These are phyloP conservation scores for Scaptomyza caliginosa DNA, from an alignment of 2,888 invertebrate genomes.

Conservation along the genomic window DNA sequence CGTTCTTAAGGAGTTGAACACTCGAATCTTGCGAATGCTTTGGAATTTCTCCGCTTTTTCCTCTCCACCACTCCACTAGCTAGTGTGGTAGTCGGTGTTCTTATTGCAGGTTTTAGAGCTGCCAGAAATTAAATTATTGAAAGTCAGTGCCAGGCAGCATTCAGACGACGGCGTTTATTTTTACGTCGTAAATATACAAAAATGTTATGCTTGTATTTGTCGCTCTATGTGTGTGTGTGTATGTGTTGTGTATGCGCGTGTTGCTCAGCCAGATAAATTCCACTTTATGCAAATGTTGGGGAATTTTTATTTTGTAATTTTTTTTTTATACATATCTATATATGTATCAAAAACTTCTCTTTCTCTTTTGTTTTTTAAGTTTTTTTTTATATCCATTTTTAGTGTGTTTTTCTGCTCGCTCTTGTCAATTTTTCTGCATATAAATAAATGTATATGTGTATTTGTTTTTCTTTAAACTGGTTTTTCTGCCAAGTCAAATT, in stretches of 20 bases:
- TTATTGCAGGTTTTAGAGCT: slow-evolving; percentile 37
- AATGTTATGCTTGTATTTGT: slow-evolving; percentile 63
- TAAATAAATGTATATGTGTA: slow-evolving; percentile 7
- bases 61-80: neutral
- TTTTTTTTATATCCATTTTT: slow-evolving; percentile 79
- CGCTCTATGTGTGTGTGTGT: slow-evolving; percentile 7
- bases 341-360: slow-evolving; percentile 40
- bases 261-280: slow-evolving; percentile 62
- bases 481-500: slow-evolving; percentile 70
- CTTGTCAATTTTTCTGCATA: slow-evolving; percentile 52
- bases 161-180: slow-evolving; percentile 63
- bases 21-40: too few species aligned
- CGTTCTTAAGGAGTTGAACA: too few species aligned
- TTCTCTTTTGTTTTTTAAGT: slow-evolving; percentile 33
- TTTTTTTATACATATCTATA: too few species aligned
- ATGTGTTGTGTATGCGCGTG: slow-evolving; percentile 11
- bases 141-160: slow-evolving; percentile 67
- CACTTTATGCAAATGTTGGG: slow-evolving; percentile 78
- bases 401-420: slow-evolving; percentile 67
- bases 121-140: slow-evolving; percentile 76
- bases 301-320: slow-evolving; percentile 35
- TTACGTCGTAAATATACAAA: slow-evolving; percentile 80
- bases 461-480: slow-evolving; percentile 76
- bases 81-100: slow-evolving; percentile 23
- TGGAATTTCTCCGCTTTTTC: neutral